These are phyloP conservation scores for Datnioides undecimradiatus DNA, from an alignment of 2,113 vertebrate genomes.

Conservation along the genomic window DNA sequence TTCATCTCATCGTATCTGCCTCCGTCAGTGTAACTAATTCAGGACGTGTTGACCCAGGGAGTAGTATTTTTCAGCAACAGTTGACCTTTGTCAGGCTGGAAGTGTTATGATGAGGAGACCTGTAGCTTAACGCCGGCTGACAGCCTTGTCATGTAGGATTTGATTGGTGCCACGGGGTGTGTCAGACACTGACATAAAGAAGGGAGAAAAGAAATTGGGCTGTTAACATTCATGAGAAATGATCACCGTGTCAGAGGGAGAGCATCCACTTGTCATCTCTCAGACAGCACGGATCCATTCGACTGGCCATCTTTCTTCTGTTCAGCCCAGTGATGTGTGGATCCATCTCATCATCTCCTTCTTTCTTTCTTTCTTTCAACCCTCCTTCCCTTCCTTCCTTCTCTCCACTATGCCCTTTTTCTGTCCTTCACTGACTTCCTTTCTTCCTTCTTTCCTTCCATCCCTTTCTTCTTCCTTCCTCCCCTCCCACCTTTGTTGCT, in stretches of 20 bases:
- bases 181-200: slow-evolving; percentile 27
- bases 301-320: slow-evolving; percentile 16
- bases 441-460: neutral
- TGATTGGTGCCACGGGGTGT: slow-evolving; percentile 52
- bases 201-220: slow-evolving; percentile 22
- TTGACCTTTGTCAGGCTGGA: slow-evolving; percentile 56
- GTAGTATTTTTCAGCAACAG: slow-evolving; percentile 34
- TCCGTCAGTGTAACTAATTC: slow-evolving; percentile 32
- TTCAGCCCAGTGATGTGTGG: slow-evolving; percentile 6
- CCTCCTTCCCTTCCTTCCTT: neutral
- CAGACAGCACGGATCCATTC: slow-evolving; percentile 35
- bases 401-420: too few relatives aligned
- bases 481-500: too few relatives aligned
- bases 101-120: slow-evolving; percentile 44
- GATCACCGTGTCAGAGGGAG: slow-evolving; percentile 46
- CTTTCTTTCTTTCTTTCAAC: neutral
- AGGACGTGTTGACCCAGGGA: slow-evolving; percentile 37
- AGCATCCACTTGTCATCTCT: slow-evolving; percentile 52
- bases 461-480: neutral
- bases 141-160: slow-evolving; percentile 52
- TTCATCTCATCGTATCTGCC: slow-evolving; percentile 9
- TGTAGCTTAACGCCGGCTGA: slow-evolving; percentile 52
- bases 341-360: neutral
- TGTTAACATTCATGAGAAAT: slow-evolving; percentile 66
- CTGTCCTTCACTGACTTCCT: too few relatives aligned